Conservation (phyloP, 2,797 vertebrate genomes). For the Sebastes melanostomus region DNA sequence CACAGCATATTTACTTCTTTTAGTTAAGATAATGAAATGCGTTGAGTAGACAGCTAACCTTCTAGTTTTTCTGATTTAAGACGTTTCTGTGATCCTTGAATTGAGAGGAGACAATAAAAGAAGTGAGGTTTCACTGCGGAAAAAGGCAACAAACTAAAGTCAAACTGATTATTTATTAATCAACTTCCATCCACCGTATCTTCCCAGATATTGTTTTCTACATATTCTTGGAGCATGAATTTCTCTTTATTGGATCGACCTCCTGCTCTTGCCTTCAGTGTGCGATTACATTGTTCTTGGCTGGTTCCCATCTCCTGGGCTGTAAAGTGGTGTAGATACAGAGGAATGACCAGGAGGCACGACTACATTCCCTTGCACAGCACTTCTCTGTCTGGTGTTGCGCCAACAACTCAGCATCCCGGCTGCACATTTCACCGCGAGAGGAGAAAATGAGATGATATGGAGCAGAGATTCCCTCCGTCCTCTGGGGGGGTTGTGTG, state of each 20-base stretch:
- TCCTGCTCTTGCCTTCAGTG: neutral
- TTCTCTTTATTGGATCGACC: neutral
- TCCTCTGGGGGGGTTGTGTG: neutral
- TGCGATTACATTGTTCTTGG: constrained; percentile 21
- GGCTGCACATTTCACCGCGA: constrained; percentile 21
- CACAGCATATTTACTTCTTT: neutral
- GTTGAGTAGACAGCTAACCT: too few species aligned
- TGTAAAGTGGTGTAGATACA: constrained; percentile 8
- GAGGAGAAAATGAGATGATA: constrained; percentile 3
- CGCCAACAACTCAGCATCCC: constrained; percentile 16
- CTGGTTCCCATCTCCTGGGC: constrained; percentile 3
- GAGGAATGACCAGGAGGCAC: constrained; percentile 34
- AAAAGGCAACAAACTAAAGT: neutral
- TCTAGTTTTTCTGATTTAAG: too few species aligned
- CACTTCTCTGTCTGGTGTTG: constrained; percentile 13
- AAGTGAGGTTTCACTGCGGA: neutral
- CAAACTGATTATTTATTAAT: neutral
- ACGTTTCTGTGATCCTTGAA: neutral
- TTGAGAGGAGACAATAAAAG: neutral
- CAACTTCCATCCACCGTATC: neutral
- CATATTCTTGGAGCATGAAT: neutral
- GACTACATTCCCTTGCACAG: neutral
- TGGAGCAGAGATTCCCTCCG: neutral
- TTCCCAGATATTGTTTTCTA: neutral
- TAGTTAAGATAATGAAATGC: neutral